Percentiles rank a stretch among this genome's conserved stretches.
Conservation (phyloP, 2,113 vertebrate genomes). For the Notechis scutatus region DNA sequence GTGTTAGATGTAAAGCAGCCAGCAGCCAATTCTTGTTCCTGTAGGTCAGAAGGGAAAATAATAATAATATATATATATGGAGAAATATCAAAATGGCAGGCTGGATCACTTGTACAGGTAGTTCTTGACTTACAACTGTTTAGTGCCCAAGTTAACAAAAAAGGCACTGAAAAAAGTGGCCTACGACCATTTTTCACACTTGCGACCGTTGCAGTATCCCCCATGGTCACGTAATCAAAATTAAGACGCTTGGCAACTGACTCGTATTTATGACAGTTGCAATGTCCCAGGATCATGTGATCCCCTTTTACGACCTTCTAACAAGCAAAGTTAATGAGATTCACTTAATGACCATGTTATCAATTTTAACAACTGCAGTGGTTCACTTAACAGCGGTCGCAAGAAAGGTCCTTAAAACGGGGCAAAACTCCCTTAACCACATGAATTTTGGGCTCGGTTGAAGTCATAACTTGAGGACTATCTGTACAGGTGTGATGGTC, state of each 20-base stretch:
- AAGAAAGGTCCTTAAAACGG: neutral
- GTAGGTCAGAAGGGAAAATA: accelerated
- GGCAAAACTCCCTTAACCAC: neutral
- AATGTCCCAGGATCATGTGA: neutral
- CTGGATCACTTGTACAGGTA: neutral
- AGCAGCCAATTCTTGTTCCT: neutral
- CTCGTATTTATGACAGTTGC: neutral
- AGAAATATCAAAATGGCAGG: neutral
- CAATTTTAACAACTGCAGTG: neutral
- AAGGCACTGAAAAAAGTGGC: neutral
- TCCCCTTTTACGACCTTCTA: neutral
- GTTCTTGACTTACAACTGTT: neutral
- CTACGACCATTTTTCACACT: neutral
- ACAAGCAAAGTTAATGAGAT: neutral
- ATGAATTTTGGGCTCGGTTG: neutral
- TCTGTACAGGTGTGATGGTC: neutral
- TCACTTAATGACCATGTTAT: neutral
- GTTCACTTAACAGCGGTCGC: neutral
- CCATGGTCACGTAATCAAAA: neutral
- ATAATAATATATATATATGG: neutral
- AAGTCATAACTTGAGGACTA: neutral
- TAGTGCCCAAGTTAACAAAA: neutral
- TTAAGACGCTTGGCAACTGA: neutral
- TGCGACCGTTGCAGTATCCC: neutral
- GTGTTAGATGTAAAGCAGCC: neutral